phyloP scores from a whole-genome alignment of 2,797 vertebrate genomes.

The Chloroceryle amazona region DNA sequence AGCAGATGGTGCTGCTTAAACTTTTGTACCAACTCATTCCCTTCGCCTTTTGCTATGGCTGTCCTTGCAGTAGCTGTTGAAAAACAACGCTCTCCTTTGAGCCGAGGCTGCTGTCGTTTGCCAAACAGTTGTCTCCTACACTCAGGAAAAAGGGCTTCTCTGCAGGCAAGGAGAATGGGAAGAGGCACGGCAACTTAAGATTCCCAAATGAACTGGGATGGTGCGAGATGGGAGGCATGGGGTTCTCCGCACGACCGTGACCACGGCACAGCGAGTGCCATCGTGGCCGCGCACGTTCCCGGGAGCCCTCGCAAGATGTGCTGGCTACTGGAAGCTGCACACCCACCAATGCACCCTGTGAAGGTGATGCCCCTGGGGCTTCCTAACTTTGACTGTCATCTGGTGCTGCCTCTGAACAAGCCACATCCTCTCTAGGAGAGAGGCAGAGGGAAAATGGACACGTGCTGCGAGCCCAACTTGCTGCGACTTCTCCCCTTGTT shows the following conservation, averaged over 20 bases:
- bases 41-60: background rate
- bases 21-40: background rate
- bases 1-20: conserved; percentile 7
- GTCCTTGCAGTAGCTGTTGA: background rate
- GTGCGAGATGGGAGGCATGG: fast-evolving
- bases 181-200: fast-evolving
- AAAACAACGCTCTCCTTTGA: background rate
- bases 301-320: background rate
- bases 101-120: background rate
- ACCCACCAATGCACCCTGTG: background rate
- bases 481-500: background rate
- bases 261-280: fast-evolving
- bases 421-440: fast-evolving
- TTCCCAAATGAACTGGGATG: background rate
- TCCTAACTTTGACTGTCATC: background rate
- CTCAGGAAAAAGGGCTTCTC: background rate
- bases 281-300: fast-evolving
- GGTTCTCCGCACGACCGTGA: fast-evolving
- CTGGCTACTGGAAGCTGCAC: background rate
- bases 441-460: background rate
- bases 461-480: fast-evolving
- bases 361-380: background rate
- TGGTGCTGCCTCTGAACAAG: background rate
- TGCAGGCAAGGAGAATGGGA: background rate
- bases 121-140: background rate